Conservation (phyloP, 2,797 vertebrate species). For the Coreius guichenoti region DNA sequence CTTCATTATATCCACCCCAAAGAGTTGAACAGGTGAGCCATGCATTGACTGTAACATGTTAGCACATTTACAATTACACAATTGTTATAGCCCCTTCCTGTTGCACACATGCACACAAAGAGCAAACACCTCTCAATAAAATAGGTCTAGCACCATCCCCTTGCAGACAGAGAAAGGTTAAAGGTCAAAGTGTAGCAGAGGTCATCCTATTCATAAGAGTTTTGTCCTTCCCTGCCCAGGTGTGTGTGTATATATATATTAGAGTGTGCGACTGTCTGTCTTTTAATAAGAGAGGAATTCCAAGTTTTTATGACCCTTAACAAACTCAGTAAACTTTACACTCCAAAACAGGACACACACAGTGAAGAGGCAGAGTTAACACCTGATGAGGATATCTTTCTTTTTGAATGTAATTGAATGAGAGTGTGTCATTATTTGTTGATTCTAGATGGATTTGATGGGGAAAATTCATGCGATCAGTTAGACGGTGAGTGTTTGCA, state of each 20-base stretch:
- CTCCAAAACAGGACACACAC: conserved; percentile 44
- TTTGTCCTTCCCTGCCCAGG: conserved; percentile 29
- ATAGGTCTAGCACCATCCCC: conserved; percentile 40
- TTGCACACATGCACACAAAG: conserved; percentile 55
- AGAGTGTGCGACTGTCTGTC: conserved; percentile 1
- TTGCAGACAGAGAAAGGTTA: conserved; percentile 53
- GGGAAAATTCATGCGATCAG: conserved; percentile 5
- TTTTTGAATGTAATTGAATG: conserved; percentile 5
- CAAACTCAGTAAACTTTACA: conserved; percentile 71
- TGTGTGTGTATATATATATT: conserved; percentile 36
- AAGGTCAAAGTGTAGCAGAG: conserved; percentile 55
- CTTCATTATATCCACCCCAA: not conserved
- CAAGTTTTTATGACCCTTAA: conserved; percentile 71
- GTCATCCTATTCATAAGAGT: conserved; percentile 48
- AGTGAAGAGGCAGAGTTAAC: not conserved
- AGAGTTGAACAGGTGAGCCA: not conserved
- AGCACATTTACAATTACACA: conserved; percentile 12
- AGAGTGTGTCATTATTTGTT: not conserved
- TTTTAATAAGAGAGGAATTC: conserved; percentile 70
- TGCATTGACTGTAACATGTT: not conserved
- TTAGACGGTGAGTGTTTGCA: conserved; percentile 34
- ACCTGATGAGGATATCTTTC: conserved; percentile 2
- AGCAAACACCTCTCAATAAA: conserved; percentile 53
- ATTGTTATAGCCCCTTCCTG: conserved; percentile 25
- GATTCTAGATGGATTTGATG: conserved; percentile 23